A percentile compares a stretch with the other conserved stretches of the same genome.
These are phyloP conservation scores for Anguilla pacifica DNA, from an alignment of 2,797 vertebrate species.

Conservation along the genomic window DNA sequence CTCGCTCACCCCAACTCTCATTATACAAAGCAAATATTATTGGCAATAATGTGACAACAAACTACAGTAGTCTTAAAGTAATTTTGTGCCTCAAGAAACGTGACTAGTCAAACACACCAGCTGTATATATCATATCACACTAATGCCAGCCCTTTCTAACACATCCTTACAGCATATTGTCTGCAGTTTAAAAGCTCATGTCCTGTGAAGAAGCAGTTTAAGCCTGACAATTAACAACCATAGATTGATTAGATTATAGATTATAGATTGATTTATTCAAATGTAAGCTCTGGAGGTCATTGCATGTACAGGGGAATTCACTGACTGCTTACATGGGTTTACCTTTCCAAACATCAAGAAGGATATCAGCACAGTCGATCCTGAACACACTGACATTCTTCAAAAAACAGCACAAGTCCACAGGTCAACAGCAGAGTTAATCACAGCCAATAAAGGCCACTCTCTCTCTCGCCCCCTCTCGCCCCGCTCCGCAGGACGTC, in stretches of 20 bases:
- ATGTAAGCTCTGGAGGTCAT: neutral
- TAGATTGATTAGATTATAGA: no score
- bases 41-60: no score
- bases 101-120: neutral
- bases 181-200: neutral
- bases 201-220: no score
- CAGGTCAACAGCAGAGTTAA: conserved; percentile 32
- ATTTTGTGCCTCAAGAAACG: neutral
- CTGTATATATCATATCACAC: no score
- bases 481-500: conserved; percentile 27
- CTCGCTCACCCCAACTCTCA: neutral
- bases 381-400: neutral
- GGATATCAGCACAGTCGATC: neutral
- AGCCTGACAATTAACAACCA: neutral
- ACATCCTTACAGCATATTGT: neutral
- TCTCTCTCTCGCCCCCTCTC: conserved; percentile 21
- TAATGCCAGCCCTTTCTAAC: neutral
- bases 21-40: neutral
- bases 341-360: neutral
- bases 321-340: neutral
- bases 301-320: neutral
- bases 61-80: no score
- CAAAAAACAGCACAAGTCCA: conserved; percentile 27
- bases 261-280: neutral
- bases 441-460: conserved; percentile 28